Evolutionary conservation across 2,888 invertebrate species (phyloP), one percentile per base, ranked within the genome.

Genomic region (Harpalus rubripes): DNA sequence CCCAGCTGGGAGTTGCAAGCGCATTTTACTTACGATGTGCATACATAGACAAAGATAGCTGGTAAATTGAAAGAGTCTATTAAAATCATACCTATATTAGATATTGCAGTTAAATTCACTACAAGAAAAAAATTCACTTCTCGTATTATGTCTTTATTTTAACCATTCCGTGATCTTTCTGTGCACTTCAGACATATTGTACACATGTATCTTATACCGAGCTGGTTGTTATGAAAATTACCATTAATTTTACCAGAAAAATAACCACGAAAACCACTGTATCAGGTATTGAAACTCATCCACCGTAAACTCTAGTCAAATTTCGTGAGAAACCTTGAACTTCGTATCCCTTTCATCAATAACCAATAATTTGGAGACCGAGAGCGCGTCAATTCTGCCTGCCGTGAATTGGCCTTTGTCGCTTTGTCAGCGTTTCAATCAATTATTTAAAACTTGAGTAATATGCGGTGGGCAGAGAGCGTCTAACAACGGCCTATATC

Each of bases 401-500:
- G 68, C 68, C n/a, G 68, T 39, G 39, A 68, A 68, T 68, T 68
- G 68, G 68, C 68, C 39, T 68, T 68, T 68, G 68, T 68, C 68
- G 68, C 68, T 39, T 68, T 68, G 39, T 68, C 68, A 68, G 68
- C 39, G 68, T 15, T 32, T 32, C 68, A 68, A 68, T 68, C 68
- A 68, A 68, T 68, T 68, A 68, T 68, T 68, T 68, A 68, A 68
- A 68, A 68, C 68, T 68, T 68, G 68, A 68, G 68, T 68, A 68
- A 68, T 68, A 39, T 32, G 68, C 68, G 68, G 15, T 68, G 39
- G 15, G 32, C 39, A n/a, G 18, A 22, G 63, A 63, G 22, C 63
- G 63, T 63, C 59, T 63, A 63, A 22, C 61, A 63, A 22, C 61
- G 59, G 15, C 59, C 16, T 59, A 15, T 18, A 16, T 63, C 12